Percentiles rank a stretch among this genome's conserved stretches.
Evolutionary conservation across 1,140 invertebrate species (phyloP).

Genomic region (Pomacea maculata): DNA sequence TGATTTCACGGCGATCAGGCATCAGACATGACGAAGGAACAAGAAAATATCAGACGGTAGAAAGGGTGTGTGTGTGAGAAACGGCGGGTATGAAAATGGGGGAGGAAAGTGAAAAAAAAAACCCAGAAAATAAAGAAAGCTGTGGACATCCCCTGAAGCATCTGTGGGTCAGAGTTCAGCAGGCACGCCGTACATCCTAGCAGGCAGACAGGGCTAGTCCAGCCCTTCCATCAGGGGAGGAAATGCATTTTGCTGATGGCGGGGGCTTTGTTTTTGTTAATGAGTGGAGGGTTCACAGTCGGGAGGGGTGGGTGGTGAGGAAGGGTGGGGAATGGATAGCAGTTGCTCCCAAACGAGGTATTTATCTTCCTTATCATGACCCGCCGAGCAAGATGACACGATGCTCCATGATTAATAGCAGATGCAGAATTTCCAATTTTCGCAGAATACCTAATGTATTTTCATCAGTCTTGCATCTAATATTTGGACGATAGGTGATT

Average conservation of each 20-base stretch:
- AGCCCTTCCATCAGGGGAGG: neutral
- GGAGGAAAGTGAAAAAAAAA: neutral
- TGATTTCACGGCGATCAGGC: too few relatives aligned
- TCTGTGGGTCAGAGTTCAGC: neutral
- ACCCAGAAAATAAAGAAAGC: neutral
- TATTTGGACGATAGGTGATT: conserved; percentile 9
- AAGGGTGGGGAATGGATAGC: neutral
- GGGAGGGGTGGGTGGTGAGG: neutral
- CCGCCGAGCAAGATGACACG: conserved; percentile 1
- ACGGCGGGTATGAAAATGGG: too few relatives aligned
- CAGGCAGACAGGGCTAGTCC: neutral
- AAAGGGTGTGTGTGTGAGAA: too few relatives aligned
- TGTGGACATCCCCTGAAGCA: neutral
- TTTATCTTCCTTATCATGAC: conserved; percentile 20
- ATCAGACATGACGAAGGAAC: too few relatives aligned
- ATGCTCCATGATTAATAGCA: conserved; percentile 5
- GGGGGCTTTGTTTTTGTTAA: conserved; percentile 1
- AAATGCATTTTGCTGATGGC: conserved; percentile 8
- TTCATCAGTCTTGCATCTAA: conserved; percentile 10
- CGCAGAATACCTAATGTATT: conserved; percentile 8
- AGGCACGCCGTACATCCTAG: neutral
- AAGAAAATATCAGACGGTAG: too few relatives aligned
- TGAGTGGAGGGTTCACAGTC: neutral
- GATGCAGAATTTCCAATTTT: neutral
- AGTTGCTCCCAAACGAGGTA: conserved; percentile 3